Conservation (phyloP, 2,888 invertebrate species). For the Aproaerema taeniolella region DNA sequence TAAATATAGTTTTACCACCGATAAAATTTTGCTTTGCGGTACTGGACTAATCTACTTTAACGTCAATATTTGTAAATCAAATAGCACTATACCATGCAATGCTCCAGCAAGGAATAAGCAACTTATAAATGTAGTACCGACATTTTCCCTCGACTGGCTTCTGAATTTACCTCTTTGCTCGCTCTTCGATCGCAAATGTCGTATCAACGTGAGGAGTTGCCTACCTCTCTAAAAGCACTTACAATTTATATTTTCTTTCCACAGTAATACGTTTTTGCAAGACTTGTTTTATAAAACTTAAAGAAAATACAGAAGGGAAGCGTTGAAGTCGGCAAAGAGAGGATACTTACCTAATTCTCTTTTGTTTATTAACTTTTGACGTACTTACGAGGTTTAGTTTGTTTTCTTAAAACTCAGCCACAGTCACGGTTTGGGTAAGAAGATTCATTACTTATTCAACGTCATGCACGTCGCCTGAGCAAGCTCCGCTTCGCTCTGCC, state of each 20-base stretch:
- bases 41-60: no score
- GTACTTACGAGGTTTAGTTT: constrained; percentile 25
- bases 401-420: constrained; percentile 37
- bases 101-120: no score
- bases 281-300: neutral
- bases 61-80: no score
- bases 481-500: constrained; percentile 32
- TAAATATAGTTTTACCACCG: no score
- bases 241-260: neutral
- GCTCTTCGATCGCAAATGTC: constrained; percentile 23
- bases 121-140: no score
- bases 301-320: no score
- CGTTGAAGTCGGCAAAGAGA: neutral
- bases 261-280: neutral
- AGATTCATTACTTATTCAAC: constrained; percentile 57
- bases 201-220: constrained; percentile 11
- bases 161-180: constrained; percentile 20
- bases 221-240: constrained; percentile 3
- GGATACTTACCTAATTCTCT: neutral
- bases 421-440: constrained; percentile 32
- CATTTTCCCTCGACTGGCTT: constrained; percentile 13
- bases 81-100: no score
- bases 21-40: no score
- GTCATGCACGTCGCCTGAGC: constrained; percentile 47
- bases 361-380: constrained; percentile 19